Percentiles rank a stretch among this genome's conserved stretches.
Evolutionary conservation across 2,797 vertebrate species (phyloP).

Genomic region (Gobionotothen gibberifrons): DNA sequence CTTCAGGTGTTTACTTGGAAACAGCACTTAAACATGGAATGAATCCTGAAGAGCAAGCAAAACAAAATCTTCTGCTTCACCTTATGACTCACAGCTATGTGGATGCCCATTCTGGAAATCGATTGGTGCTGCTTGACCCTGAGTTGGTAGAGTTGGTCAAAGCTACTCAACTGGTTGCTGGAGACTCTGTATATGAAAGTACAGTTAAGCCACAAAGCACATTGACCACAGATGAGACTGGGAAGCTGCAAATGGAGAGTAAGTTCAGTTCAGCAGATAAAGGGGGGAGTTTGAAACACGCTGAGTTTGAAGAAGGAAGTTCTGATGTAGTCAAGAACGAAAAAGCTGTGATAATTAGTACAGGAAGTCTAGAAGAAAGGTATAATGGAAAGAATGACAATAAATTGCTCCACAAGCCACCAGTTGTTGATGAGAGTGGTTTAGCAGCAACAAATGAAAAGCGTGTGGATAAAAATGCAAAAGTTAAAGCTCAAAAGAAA

Average conservation of each 20-base stretch:
- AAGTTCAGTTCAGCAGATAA: constrained; percentile 36
- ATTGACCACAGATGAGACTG: constrained; percentile 30
- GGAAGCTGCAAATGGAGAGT: constrained; percentile 9
- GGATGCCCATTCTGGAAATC: constrained; percentile 88
- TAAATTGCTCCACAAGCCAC: constrained; percentile 24
- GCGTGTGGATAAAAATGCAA: background rate
- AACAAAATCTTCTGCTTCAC: constrained; percentile 84
- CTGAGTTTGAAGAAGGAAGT: constrained; percentile 20
- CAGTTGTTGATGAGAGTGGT: constrained; percentile 12
- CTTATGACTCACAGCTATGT: constrained; percentile 93
- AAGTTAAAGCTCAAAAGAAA: constrained; percentile 38
- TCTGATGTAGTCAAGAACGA: constrained; percentile 21
- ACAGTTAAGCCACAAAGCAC: constrained; percentile 26
- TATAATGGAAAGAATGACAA: constrained; percentile 8
- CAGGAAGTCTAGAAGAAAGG: constrained; percentile 14
- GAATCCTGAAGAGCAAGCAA: constrained; percentile 60
- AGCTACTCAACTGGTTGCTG: constrained; percentile 39
- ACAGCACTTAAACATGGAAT: constrained; percentile 46
- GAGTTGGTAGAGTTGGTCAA: constrained; percentile 78
- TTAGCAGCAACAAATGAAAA: constrained; percentile 19
- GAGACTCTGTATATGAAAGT: constrained; percentile 13
- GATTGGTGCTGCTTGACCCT: constrained; percentile 88
- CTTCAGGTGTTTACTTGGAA: constrained; percentile 54
- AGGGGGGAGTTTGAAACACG: constrained; percentile 17
- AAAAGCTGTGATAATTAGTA: background rate